Evolutionary conservation across 2,888 invertebrate genomes (phyloP).

Genomic region (Chrysolina americana): DNA sequence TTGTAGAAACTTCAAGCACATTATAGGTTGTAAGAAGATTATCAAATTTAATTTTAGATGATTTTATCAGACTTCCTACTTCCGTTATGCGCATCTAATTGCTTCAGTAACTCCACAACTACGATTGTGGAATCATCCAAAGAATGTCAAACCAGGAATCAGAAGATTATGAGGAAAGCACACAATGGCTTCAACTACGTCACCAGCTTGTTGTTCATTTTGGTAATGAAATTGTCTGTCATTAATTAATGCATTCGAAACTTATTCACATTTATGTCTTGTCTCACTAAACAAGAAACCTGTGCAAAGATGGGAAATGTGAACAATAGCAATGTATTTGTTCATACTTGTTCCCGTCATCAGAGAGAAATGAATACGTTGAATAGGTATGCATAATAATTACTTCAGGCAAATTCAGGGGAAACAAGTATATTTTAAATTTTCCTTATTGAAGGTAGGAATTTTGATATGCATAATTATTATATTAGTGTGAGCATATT

Average conservation of each 20-base stretch:
- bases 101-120: too few relatives aligned
- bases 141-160: too few relatives aligned
- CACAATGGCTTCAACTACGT: too few relatives aligned
- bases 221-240: background rate
- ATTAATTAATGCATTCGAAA: background rate
- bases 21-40: too few relatives aligned
- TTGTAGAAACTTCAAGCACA: too few relatives aligned
- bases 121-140: too few relatives aligned
- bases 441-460: background rate
- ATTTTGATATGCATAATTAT: background rate
- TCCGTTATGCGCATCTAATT: too few relatives aligned
- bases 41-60: too few relatives aligned
- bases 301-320: background rate
- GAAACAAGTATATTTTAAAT: background rate
- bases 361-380: background rate
- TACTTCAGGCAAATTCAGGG: background rate
- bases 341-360: background rate
- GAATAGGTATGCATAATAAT: background rate
- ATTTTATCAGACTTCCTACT: too few relatives aligned
- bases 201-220: too few relatives aligned
- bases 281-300: background rate
- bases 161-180: too few relatives aligned
- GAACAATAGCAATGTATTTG: slow-evolving; percentile 3
- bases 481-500: background rate
- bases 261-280: background rate